A percentile compares a stretch with the other conserved stretches of the same genome.
phyloP scores from a whole-genome alignment of 1,140 invertebrate species.

The Aphelinus certus region DNA sequence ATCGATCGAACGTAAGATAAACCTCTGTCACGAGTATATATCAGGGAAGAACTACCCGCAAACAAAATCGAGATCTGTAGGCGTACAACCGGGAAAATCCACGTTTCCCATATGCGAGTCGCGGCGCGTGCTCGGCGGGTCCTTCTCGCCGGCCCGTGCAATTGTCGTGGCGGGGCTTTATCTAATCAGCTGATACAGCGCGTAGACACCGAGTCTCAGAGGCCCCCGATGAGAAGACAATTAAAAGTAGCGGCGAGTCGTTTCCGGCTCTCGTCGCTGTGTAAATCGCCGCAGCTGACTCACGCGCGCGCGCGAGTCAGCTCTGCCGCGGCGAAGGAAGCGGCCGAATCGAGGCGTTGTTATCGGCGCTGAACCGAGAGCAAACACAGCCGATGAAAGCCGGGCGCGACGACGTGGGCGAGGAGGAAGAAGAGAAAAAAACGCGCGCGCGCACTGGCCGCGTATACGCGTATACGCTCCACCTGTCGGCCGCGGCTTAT shows the following conservation, averaged over 20 bases:
- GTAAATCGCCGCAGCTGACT: not conserved
- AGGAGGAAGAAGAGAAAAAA: not conserved
- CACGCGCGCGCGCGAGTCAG: not conserved
- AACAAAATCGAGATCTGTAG: no score
- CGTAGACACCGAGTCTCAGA: not conserved
- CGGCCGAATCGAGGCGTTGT: not conserved
- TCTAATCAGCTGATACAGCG: not conserved
- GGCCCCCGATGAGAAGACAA: constrained; percentile 6
- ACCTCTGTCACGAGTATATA: no score
- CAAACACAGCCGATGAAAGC: not conserved
- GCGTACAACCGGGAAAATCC: no score
- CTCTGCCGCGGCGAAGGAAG: not conserved
- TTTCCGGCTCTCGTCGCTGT: not conserved
- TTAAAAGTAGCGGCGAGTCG: not conserved
- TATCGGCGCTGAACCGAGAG: not conserved
- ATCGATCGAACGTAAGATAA: no score
- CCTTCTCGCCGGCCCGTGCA: no score
- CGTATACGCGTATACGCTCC: not conserved
- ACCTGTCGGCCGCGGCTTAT: constrained; percentile 20
- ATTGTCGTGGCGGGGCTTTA: no score
- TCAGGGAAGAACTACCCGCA: no score
- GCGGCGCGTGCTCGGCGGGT: no score
- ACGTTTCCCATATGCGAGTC: no score
- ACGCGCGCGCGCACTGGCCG: constrained; percentile 2
- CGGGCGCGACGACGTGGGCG: not conserved